phyloP scores from a whole-genome alignment of 2,797 vertebrate genomes.

The Galagoides demidoff region DNA sequence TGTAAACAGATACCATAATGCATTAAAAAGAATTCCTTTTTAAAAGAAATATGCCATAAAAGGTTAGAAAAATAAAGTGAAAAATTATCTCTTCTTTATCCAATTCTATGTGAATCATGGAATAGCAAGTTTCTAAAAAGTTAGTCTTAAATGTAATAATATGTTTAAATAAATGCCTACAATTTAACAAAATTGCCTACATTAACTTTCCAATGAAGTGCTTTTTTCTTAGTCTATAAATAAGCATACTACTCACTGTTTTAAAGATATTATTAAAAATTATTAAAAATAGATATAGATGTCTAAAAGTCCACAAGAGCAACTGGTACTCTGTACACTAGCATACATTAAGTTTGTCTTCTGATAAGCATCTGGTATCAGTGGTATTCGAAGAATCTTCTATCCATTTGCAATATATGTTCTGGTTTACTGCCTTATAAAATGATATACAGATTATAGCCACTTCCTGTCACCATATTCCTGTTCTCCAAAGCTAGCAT shows the following conservation, averaged over 20 bases:
- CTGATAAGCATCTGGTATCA: background rate
- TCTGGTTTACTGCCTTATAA: background rate
- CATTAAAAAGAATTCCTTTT: slow-evolving; percentile 42
- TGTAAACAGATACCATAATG: background rate
- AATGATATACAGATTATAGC: background rate
- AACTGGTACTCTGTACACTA: background rate
- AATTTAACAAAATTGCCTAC: background rate
- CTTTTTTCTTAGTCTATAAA: slow-evolving; percentile 21
- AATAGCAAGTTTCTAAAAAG: background rate
- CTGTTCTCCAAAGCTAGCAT: background rate
- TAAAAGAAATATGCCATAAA: background rate
- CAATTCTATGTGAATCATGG: slow-evolving; percentile 13
- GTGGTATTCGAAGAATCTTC: background rate
- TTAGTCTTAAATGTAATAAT: slow-evolving; percentile 39
- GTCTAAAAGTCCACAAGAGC: background rate
- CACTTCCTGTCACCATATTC: background rate
- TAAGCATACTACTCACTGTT: background rate
- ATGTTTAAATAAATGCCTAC: background rate
- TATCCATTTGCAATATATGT: background rate
- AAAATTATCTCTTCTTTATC: slow-evolving; percentile 1
- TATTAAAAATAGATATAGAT: slow-evolving; percentile 1
- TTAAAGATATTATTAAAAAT: slow-evolving; percentile 5
- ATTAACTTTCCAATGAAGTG: background rate
- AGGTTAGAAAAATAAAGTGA: background rate
- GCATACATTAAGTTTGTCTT: background rate